Percentiles rank a stretch among this genome's conserved stretches.
Conservation (phyloP, 2,113 vertebrate genomes). For the Tyrannus savana region DNA sequence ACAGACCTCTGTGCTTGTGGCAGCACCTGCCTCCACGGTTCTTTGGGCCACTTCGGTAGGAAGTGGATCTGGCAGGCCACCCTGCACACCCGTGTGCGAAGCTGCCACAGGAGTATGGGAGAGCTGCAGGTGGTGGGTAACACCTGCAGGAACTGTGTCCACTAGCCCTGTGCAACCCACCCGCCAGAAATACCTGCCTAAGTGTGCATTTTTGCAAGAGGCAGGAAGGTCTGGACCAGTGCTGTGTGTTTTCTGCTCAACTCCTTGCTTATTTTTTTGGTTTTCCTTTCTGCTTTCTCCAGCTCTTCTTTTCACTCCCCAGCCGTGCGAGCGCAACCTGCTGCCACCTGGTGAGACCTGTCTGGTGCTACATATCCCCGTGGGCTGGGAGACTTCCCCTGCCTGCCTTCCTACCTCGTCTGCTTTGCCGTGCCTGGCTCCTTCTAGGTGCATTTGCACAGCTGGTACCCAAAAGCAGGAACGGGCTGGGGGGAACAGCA, state of each 20-base stretch:
- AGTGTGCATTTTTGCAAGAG: neutral
- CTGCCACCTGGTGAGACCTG: neutral
- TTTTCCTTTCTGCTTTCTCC: neutral
- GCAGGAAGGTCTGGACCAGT: neutral
- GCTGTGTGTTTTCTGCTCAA: neutral
- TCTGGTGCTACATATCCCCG: neutral
- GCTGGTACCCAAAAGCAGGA: neutral
- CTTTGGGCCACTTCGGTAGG: neutral
- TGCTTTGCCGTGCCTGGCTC: rapidly evolving
- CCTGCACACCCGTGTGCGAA: rapidly evolving
- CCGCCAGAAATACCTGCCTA: rapidly evolving
- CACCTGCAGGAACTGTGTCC: rapidly evolving
- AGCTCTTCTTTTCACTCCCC: neutral
- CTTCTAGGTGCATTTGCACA: rapidly evolving
- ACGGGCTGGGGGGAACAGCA: neutral
- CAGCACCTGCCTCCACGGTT: rapidly evolving
- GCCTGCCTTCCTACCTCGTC: neutral
- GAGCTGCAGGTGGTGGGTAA: neutral
- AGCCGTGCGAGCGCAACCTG: neutral
- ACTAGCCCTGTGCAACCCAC: neutral
- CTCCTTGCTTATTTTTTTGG: neutral
- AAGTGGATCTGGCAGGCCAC: rapidly evolving
- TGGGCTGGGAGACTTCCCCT: neutral
- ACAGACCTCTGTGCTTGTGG: rapidly evolving
- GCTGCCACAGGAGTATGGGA: neutral